A percentile compares a stretch with the other conserved stretches of the same genome.
phyloP scores from a whole-genome alignment of 1,140 invertebrate genomes.

The Orius insidiosus region DNA sequence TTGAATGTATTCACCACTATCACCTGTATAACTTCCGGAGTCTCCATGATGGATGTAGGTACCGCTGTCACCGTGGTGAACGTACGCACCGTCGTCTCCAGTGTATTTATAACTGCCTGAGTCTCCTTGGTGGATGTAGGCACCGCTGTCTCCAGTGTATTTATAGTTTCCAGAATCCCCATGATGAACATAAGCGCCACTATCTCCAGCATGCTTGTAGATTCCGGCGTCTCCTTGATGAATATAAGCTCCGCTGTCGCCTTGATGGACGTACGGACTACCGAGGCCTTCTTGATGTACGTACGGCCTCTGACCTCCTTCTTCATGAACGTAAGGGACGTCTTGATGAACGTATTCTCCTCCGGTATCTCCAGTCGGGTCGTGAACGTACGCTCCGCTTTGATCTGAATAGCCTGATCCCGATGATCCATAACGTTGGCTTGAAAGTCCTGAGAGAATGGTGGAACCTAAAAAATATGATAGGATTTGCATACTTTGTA shows the following conservation, averaged over 20 bases:
- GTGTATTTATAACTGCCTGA: conserved; percentile 3
- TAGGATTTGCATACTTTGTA: not conserved
- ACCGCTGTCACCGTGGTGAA: conserved; percentile 8
- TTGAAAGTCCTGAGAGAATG: not conserved
- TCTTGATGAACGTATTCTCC: conserved; percentile 23
- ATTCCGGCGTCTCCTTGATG: conserved; percentile 9
- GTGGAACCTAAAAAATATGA: conserved; percentile 4
- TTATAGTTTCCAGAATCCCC: conserved; percentile 8
- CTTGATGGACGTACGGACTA: conserved; percentile 1
- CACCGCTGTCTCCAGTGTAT: conserved; percentile 9
- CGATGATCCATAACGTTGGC: not conserved
- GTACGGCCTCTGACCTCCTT: conserved; percentile 20
- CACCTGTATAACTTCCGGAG: conserved; percentile 3
- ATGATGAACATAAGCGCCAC: not conserved
- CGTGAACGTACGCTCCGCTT: conserved; percentile 26
- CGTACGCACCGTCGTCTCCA: conserved; percentile 1
- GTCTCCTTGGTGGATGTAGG: conserved; percentile 2
- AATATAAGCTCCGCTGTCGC: conserved; percentile 1
- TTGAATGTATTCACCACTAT: conserved; percentile 12
- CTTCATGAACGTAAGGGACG: conserved; percentile 12
- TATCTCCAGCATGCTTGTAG: conserved; percentile 14
- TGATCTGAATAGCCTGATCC: conserved; percentile 17
- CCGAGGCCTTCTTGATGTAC: conserved; percentile 11
- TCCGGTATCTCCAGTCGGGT: conserved; percentile 21
- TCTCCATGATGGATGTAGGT: conserved; percentile 8